A percentile compares a stretch with the other conserved stretches of the same genome.
These are phyloP conservation scores for Drosophila ananassae DNA, from an alignment of 1,140 invertebrate genomes.

Conservation along the genomic window DNA sequence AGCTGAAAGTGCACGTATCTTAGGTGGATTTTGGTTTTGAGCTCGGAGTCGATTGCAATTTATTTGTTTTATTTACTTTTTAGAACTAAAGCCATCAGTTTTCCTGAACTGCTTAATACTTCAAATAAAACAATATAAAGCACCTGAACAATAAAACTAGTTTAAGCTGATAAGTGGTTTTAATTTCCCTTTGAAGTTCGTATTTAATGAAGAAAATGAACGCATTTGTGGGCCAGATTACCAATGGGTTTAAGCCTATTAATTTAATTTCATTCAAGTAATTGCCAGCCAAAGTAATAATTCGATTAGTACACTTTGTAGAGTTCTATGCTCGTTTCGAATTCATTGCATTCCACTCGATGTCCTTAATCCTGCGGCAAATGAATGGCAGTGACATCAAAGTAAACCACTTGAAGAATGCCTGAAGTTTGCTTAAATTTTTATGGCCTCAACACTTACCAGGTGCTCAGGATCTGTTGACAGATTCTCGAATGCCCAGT, in stretches of 20 bases:
- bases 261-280: not conserved
- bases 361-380: slow-evolving; percentile 12
- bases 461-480: slow-evolving; percentile 53
- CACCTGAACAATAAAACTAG: too few relatives aligned
- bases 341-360: slow-evolving; percentile 6
- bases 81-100: too few relatives aligned
- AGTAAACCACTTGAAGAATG: slow-evolving; percentile 16
- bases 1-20: not conserved
- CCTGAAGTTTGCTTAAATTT: slow-evolving; percentile 43
- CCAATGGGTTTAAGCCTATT: slow-evolving; percentile 28
- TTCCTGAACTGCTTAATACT: too few relatives aligned
- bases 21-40: too few relatives aligned
- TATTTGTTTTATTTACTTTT: too few relatives aligned
- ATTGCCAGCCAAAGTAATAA: slow-evolving; percentile 15
- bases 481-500: slow-evolving; percentile 27
- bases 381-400: slow-evolving; percentile 15
- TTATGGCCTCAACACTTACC: slow-evolving; percentile 30
- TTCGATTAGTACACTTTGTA: slow-evolving; percentile 23
- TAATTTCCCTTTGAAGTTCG: slow-evolving; percentile 14
- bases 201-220: slow-evolving; percentile 57
- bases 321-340: not conserved
- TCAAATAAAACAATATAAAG: too few relatives aligned
- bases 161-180: not conserved
- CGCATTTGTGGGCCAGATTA: slow-evolving; percentile 27
- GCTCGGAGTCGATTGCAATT: too few relatives aligned